A percentile compares a stretch with the other conserved stretches of the same genome.
phyloP scores from a whole-genome alignment of 2,797 vertebrate genomes.

The Gymnothorax javanicus region DNA sequence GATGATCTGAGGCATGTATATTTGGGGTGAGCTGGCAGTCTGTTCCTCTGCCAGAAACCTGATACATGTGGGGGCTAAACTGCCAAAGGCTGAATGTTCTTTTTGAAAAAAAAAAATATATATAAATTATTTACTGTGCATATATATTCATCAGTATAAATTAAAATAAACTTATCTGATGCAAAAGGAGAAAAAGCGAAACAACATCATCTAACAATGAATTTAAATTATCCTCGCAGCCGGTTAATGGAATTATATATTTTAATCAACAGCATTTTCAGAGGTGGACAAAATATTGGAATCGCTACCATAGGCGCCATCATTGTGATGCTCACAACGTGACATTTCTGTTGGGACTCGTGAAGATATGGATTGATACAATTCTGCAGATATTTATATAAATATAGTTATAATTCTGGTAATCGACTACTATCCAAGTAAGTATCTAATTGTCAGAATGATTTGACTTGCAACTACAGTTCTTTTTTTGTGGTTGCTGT shows the following conservation, averaged over 20 bases:
- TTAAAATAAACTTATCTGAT: constrained; percentile 56
- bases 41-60: neutral
- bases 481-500: no score
- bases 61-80: constrained; percentile 23
- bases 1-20: no score
- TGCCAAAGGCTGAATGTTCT: constrained; percentile 25
- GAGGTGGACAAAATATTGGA: no score
- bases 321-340: no score
- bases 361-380: no score
- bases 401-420: no score
- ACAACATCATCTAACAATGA: constrained; percentile 60
- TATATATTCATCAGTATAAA: constrained; percentile 62
- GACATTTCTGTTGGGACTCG: no score
- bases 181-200: constrained; percentile 51
- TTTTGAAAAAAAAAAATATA: constrained; percentile 58
- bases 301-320: no score
- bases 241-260: neutral
- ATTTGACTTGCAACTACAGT: no score
- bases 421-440: no score
- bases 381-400: no score
- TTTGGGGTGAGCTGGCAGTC: constrained; percentile 24
- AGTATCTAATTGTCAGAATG: no score
- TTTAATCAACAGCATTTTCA: neutral
- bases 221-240: constrained; percentile 55
- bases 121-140: constrained; percentile 44